Base-by-base conservation (phyloP, 2,888 invertebrate genomes). In the Nasonovia ribisnigri region DNA sequence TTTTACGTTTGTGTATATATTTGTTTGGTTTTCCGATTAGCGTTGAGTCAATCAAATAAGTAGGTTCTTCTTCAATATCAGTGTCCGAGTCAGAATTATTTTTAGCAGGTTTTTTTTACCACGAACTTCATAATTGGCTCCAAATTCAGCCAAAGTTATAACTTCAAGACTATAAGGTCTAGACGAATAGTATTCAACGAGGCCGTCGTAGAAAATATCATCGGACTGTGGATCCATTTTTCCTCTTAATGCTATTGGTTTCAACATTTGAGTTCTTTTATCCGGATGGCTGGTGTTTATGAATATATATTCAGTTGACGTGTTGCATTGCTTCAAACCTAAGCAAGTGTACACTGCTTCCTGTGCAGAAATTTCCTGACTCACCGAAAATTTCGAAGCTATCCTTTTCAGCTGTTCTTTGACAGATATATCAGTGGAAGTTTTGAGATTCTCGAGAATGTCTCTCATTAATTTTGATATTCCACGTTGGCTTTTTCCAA, bases 61-160 rank as follows among this genome's bases (percentile, higher is more conserved):
- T 36, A 16, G 84, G 10, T 3, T 84, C 84, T 24, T 84, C 29
- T 26, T 67, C 67, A 26, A 5, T 84, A 43, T 84, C 84, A 43
- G 3, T 84, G 43, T 84, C 84, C 20, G 20, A 43, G 20, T 43
- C 84, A 84, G 42, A 43, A 84, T 42, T 84, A 20, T 84, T 43
- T 6, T 84, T 43, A 43, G 16, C 16, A 1, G 42, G 84, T n/a
- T 84, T 84, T 84, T 84, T 84, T 84, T 84, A 84, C 24, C 24
- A 3, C 84, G 43, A 84, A 84, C 46, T 46, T 86, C 46, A 90
- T 94, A 95, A 29, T 51, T 67, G 0, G 95, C 94, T 6, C 95
- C 95, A 95, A 95, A 95, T 48, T 95, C 95, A 1, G 95, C 95
- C 20, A 95, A 95, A 94, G 95, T 95, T n/a, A 95, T 92, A 46